These are phyloP conservation scores for Drosophila macrospina DNA, from an alignment of 2,888 invertebrate genomes.

Conservation along the genomic window DNA sequence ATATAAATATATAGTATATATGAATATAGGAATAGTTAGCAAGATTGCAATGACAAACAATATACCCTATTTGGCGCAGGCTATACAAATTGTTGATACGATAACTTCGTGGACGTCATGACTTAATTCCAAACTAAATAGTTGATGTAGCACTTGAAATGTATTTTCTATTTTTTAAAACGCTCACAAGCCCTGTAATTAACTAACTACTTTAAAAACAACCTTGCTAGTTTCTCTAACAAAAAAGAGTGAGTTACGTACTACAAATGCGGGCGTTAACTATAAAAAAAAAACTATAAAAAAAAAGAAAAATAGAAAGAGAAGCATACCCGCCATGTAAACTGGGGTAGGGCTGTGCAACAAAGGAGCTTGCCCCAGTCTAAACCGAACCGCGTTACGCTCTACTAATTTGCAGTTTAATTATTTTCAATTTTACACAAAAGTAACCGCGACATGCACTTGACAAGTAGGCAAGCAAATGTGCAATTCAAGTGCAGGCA, in stretches of 20 bases:
- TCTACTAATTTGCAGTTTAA: constrained; percentile 78
- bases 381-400: constrained; percentile 63
- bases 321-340: constrained; percentile 17
- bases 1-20: too few relatives aligned
- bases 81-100: constrained; percentile 4
- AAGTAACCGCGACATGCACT: constrained; percentile 72
- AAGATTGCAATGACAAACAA: too few relatives aligned
- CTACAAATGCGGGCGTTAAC: constrained; percentile 26
- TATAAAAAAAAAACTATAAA: constrained; percentile 2
- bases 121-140: constrained; percentile 10
- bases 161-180: constrained; percentile 10
- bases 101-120: constrained; percentile 8
- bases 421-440: constrained; percentile 75
- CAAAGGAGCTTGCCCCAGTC: constrained; percentile 40
- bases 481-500: constrained; percentile 67
- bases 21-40: too few relatives aligned
- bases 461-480: constrained; percentile 58
- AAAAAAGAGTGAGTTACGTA: background rate
- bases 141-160: constrained; percentile 4
- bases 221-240: constrained; percentile 40
- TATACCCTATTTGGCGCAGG: too few relatives aligned
- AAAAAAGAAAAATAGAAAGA: too few relatives aligned
- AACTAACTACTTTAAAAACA: constrained; percentile 59
- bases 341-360: constrained; percentile 25
- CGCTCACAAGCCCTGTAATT: constrained; percentile 45